These are phyloP conservation scores for Agrochola litura DNA, from an alignment of 2,888 invertebrate species.

Conservation along the genomic window DNA sequence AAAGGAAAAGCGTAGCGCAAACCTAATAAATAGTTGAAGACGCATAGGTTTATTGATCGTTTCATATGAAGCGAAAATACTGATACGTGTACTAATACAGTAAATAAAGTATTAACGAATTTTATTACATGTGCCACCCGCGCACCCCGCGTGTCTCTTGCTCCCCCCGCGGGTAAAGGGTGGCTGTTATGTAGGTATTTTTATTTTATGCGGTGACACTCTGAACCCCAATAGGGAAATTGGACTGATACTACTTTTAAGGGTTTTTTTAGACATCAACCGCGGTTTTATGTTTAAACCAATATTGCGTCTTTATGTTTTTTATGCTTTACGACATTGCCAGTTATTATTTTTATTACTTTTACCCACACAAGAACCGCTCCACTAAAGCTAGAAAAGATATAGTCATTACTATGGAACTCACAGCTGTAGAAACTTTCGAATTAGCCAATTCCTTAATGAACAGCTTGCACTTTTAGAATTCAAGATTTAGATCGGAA, in stretches of 20 bases:
- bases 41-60: slow-evolving; percentile 57
- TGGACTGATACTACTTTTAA: slow-evolving; percentile 89
- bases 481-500: slow-evolving; percentile 41
- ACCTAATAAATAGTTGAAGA: slow-evolving; percentile 64
- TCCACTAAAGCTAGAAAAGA: slow-evolving; percentile 12
- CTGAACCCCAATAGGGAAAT: slow-evolving; percentile 88
- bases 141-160: slow-evolving; percentile 47
- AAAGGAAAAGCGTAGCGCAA: slow-evolving; percentile 43
- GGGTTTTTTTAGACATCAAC: slow-evolving; percentile 87
- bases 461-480: slow-evolving; percentile 24
- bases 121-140: slow-evolving; percentile 80
- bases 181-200: slow-evolving; percentile 86
- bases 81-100: slow-evolving; percentile 72
- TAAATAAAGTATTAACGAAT: slow-evolving; percentile 87
- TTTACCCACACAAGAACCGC: slow-evolving; percentile 20
- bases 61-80: slow-evolving; percentile 63
- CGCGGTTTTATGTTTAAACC: slow-evolving; percentile 83
- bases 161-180: slow-evolving; percentile 69
- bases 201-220: slow-evolving; percentile 89
- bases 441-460: slow-evolving; percentile 26
- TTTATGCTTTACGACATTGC: slow-evolving; percentile 81
- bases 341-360: slow-evolving; percentile 73
- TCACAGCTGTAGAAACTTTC: slow-evolving; percentile 11
- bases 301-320: slow-evolving; percentile 85
- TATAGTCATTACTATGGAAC: slow-evolving; percentile 10